Evolutionary conservation across 2,797 vertebrate genomes (phyloP).

Genomic region (Apogon talboti): DNA sequence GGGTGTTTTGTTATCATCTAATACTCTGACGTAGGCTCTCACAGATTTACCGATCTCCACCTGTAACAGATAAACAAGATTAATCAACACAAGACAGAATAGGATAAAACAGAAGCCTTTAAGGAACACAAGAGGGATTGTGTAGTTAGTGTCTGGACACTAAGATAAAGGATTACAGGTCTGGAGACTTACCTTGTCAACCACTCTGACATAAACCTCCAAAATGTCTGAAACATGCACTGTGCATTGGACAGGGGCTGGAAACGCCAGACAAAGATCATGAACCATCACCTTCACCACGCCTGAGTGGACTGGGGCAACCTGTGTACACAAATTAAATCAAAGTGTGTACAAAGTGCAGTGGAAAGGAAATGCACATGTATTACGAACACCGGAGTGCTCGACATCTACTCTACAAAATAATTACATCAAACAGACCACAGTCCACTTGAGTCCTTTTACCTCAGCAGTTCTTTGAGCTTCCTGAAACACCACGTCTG

Average conservation of each 20-base stretch:
- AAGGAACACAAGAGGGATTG: conserved; percentile 47
- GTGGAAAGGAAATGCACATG: neutral
- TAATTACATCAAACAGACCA: conserved; percentile 2
- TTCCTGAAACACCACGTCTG: conserved; percentile 86
- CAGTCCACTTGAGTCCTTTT: conserved; percentile 52
- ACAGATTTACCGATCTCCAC: conserved; percentile 97
- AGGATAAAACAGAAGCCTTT: conserved; percentile 21
- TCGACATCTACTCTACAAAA: neutral
- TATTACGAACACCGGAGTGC: neutral
- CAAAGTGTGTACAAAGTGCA: neutral
- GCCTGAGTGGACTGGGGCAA: conserved; percentile 86
- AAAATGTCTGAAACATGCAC: conserved; percentile 92
- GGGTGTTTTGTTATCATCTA: conserved; percentile 91
- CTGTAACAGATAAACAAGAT: conserved; percentile 77
- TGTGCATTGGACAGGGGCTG: conserved; percentile 80
- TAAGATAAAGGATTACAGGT: conserved; percentile 17
- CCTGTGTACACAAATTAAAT: conserved; percentile 75
- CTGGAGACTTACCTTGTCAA: conserved; percentile 92
- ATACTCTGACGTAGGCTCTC: conserved; percentile 90
- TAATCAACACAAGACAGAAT: conserved; percentile 2
- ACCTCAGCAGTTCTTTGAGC: conserved; percentile 85
- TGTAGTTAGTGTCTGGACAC: conserved; percentile 4
- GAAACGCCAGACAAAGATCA: conserved; percentile 87
- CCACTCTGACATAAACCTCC: conserved; percentile 91
- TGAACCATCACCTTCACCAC: conserved; percentile 89